Evolutionary conservation across 2,113 vertebrate species (phyloP), one percentile per base, ranked within the genome.

Genomic region (Hyperoodon ampullatus): DNA sequence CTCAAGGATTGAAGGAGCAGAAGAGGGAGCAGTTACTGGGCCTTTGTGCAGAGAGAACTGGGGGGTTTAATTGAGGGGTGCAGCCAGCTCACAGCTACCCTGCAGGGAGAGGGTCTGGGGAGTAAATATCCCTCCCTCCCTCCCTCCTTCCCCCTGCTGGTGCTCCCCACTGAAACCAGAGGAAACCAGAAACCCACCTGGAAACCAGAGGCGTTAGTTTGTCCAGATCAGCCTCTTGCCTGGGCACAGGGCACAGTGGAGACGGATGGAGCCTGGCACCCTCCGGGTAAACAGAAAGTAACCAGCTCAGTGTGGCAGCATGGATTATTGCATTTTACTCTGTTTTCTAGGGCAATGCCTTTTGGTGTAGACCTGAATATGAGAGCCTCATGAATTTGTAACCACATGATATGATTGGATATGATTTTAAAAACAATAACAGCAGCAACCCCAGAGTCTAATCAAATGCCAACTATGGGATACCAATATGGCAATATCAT

Each of bases 271-370:
- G 50, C 75, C 65, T 68, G 35, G 61, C 55, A 21, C 19, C 26
- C 33, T 33, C 0, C 3, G n/a, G 33, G 21, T 53, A 53, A 50
- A 53, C 8, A n/a, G 42, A 47, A 72, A 42, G 35, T 39, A 28
- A 33, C 33, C 21, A 39, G 28, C n/a, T 30, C 28, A 1, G 12
- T 6, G 14, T n/a, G 58, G 50, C 33, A 26, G 3, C 33, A 0
- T 61, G 55, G 39, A 23, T 47, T 71, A 24, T 33, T 85, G 16
- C n/a, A 11, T 58, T 42, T 70, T 65, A 33, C 11, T 71, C 63
- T 30, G 18, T 58, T 78, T 66, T 60, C 80, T 68, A 66, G 47
- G n/a, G 33, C 75, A 39, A 10, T 53, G 44, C 61, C 10, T 47
- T 87, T 70, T 58, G 23, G 53, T 35, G 39, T 72, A 90, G 30